A percentile compares a stretch with the other conserved stretches of the same genome.
These are phyloP conservation scores for Melanostigma gelatinosum DNA, from an alignment of 2,113 vertebrate species.

Conservation along the genomic window DNA sequence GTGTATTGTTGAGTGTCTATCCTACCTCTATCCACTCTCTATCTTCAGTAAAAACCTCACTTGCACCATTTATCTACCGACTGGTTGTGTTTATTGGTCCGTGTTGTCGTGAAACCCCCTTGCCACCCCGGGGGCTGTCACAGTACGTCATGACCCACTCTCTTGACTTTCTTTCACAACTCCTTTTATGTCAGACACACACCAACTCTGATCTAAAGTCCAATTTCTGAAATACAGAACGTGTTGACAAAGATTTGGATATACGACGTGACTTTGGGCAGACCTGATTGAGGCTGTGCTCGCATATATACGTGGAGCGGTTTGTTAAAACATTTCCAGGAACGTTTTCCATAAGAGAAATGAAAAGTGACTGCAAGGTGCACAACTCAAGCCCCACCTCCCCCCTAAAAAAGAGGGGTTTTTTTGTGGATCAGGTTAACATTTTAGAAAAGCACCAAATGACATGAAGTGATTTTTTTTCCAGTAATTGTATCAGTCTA, in stretches of 20 bases:
- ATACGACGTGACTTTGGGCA: background rate
- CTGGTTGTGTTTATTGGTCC: no score
- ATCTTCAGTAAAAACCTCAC: no score
- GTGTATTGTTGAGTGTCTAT: no score
- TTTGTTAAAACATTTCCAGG: slow-evolving; percentile 10
- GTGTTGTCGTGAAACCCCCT: no score
- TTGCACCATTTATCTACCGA: no score
- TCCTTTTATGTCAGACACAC: background rate
- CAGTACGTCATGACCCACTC: slow-evolving; percentile 39
- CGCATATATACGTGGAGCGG: no score
- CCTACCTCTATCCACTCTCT: no score
- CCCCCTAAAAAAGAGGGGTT: background rate
- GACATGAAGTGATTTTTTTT: background rate
- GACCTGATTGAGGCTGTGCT: background rate
- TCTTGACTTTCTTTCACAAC: slow-evolving; percentile 18
- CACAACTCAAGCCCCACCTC: background rate
- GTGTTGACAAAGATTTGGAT: background rate
- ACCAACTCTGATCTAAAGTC: slow-evolving; percentile 4
- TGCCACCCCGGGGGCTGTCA: no score
- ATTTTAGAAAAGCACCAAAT: background rate
- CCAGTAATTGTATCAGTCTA: background rate
- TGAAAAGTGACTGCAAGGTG: slow-evolving; percentile 27
- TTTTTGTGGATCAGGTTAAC: background rate
- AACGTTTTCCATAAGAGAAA: slow-evolving; percentile 8
- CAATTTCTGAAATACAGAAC: background rate